Conservation (phyloP, 92 coral and sea anemone species). For the Montipora capitata region DNA sequence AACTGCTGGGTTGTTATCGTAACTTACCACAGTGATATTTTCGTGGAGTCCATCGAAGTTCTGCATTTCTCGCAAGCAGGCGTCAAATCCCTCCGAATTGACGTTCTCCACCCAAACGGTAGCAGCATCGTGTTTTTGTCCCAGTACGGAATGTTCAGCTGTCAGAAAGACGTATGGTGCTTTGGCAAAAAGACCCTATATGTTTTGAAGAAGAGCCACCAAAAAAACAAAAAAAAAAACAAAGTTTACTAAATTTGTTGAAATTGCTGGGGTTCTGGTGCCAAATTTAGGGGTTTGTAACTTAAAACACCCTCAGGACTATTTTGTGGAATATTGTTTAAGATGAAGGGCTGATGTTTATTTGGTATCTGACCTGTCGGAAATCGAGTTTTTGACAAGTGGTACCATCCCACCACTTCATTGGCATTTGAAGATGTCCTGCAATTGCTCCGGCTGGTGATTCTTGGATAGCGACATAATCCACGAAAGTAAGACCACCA, state of each 20-base stretch:
- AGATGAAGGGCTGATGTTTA: no score
- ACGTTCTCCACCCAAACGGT: conserved; percentile 85
- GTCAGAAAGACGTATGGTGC: conserved; percentile 61
- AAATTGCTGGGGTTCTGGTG: no score
- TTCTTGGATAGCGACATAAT: conserved; percentile 82
- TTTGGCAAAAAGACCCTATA: conserved; percentile 12
- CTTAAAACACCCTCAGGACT: no score
- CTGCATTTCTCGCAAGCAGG: conserved; percentile 83
- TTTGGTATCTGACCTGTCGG: conserved; percentile 47
- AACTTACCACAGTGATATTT: conserved; percentile 71
- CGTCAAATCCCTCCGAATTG: conserved; percentile 43
- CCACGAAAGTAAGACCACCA: conserved; percentile 83
- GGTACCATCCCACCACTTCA: conserved; percentile 91
- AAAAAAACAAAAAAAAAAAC: no score
- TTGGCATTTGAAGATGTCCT: conserved; percentile 53
- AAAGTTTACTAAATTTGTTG: no score
- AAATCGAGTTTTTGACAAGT: conserved; percentile 57
- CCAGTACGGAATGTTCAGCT: conserved; percentile 55
- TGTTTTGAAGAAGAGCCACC: no score
- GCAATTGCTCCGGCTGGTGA: conserved; percentile 71
- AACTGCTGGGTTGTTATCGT: background rate
- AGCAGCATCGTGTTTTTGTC: conserved; percentile 74
- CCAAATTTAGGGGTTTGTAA: no score
- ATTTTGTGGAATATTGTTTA: no score
- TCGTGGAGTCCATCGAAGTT: conserved; percentile 77